phyloP scores from a whole-genome alignment of 2,113 vertebrate genomes.

The Cyphomyrus plagiostoma region DNA sequence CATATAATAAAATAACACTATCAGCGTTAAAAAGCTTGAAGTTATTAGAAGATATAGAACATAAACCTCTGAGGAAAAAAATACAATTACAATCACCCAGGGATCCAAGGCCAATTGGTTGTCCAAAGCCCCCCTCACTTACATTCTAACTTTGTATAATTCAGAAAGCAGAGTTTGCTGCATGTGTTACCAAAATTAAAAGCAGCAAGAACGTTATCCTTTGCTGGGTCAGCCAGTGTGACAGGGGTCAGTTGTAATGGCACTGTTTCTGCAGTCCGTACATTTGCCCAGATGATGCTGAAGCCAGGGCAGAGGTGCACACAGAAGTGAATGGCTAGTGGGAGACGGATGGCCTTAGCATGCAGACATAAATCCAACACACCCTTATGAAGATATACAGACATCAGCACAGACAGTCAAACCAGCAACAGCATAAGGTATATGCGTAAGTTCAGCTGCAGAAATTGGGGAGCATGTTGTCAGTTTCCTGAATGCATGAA shows the following conservation, averaged over 20 bases:
- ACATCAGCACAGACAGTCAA: neutral
- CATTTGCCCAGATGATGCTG: neutral
- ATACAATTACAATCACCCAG: neutral
- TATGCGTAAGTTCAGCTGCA: neutral
- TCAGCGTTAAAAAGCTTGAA: neutral
- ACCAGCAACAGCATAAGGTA: neutral
- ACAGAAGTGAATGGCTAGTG: neutral
- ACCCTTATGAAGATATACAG: neutral
- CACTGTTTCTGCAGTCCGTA: neutral
- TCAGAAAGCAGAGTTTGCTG: neutral
- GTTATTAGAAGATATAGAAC: neutral
- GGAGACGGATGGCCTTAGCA: neutral
- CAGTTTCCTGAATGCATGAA: neutral
- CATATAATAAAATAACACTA: neutral
- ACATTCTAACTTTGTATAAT: neutral
- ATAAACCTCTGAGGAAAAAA: neutral
- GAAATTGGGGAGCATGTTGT: neutral
- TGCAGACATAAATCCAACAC: neutral
- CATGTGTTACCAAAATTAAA: neutral
- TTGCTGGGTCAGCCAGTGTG: neutral
- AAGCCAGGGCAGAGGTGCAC: neutral
- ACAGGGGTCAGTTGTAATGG: neutral
- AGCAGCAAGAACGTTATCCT: neutral
- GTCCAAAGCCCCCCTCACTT: neutral
- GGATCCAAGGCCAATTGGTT: neutral